phyloP scores from a whole-genome alignment of 2,888 invertebrate genomes.

The Chymomyza caudatula region DNA sequence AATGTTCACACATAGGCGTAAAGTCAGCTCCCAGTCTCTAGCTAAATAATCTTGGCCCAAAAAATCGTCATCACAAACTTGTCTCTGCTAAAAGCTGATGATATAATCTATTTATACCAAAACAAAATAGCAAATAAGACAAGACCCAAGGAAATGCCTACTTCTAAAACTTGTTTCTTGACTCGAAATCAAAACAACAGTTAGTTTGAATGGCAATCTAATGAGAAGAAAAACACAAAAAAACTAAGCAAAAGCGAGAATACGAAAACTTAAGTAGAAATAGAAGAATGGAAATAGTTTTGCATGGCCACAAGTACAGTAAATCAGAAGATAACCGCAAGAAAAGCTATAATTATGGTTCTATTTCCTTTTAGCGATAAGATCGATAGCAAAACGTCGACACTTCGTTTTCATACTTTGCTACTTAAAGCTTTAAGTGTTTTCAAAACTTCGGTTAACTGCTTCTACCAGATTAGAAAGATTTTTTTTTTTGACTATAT shows the following conservation, averaged over 20 bases:
- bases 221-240: conserved; percentile 23
- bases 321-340: not conserved
- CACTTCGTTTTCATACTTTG: no score
- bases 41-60: conserved; percentile 12
- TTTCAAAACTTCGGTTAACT: no score
- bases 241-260: conserved; percentile 38
- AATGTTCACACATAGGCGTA: conserved; percentile 54
- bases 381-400: no score
- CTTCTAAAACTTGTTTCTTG: conserved; percentile 45
- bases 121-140: not conserved
- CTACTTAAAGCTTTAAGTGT: no score
- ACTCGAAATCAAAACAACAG: conserved; percentile 40
- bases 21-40: conserved; percentile 37
- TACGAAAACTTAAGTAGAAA: not conserved
- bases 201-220: conserved; percentile 51
- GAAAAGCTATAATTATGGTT: not conserved
- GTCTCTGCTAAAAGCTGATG: conserved; percentile 20
- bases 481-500: no score
- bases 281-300: not conserved
- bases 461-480: no score
- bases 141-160: conserved; percentile 9
- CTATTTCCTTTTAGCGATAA: no score
- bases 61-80: conserved; percentile 1
- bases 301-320: not conserved
- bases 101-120: conserved; percentile 41